Evolutionary conservation across 2,888 invertebrate species (phyloP), one percentile per base, ranked within the genome.

Genomic region (Diachrysia chrysitis): DNA sequence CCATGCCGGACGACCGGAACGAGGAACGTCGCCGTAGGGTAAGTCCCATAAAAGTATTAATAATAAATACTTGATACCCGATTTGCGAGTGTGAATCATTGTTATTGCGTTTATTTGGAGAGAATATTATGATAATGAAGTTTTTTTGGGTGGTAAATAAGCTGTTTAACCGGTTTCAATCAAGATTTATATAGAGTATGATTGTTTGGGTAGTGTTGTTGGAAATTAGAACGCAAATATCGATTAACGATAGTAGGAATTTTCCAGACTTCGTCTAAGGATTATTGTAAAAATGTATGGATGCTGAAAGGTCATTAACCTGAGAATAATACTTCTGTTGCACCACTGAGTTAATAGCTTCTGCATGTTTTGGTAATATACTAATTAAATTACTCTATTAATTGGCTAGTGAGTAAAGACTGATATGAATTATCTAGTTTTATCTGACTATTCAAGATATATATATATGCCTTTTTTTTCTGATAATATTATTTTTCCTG

Each of bases 11-110:
- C 51, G 95, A 93, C 74, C 91, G 90, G 76, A 95, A 92, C 63
- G 94, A 95, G 59, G 95, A 95, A 81, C 92, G 95, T 51, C 93
- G 95, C 63, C 94, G 95, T 63, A 90, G 95, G 88, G 95, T 95
- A 84, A 87, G 92, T 82, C 9, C 12, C 23, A 51, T 9, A 61
- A 58, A 63, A 46, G 25, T 61, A 42, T 58, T 19, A 51, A 29
- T 58, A 6, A 16, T 32, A 59, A 17, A 32, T 60, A 60, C 17
- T 2, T n/a, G 29, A 58, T 62, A 59, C 21, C 46, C 32, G 48
- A 62, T 63, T 73, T 58, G 65, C 63, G 48, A 56, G 56, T 42
- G 55, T 83, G 83, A 85, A 81, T 91, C 88, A 90, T 87, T 83
- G 75, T 79, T 86, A 83, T 82, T 85, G 81, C 85, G 80, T 85